These are phyloP conservation scores for Scaptomyza polygonia DNA, from an alignment of 2,888 invertebrate species.

Conservation along the genomic window DNA sequence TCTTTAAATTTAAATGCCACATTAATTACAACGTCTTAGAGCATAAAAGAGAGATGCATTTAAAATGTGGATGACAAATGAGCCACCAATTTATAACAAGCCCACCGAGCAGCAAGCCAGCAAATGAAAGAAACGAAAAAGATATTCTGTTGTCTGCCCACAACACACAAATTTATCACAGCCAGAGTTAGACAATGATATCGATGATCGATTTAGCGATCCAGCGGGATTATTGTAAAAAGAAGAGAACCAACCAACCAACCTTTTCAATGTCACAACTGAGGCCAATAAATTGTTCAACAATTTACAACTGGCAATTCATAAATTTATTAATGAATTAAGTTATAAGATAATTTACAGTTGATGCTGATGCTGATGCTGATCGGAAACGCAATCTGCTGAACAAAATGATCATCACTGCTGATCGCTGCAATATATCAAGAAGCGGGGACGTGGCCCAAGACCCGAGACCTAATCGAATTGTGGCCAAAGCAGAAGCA, in stretches of 20 bases:
- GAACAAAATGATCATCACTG: constrained; percentile 78
- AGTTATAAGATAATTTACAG: constrained; percentile 83
- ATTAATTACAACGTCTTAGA: constrained; percentile 65
- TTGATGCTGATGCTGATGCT: constrained; percentile 56
- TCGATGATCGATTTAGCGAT: constrained; percentile 5
- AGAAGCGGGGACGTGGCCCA: constrained; percentile 54
- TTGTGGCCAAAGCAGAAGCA: constrained; percentile 51
- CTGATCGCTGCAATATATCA: constrained; percentile 81
- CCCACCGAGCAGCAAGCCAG: constrained; percentile 18
- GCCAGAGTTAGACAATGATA: constrained; percentile 52
- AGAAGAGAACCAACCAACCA: constrained; percentile 24
- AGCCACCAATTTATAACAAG: constrained; percentile 46
- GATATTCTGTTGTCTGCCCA: constrained; percentile 44
- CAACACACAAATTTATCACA: constrained; percentile 54
- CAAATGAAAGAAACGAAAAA: constrained; percentile 15
- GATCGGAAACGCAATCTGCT: constrained; percentile 67
- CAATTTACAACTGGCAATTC: constrained; percentile 82
- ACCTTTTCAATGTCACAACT: constrained; percentile 58
- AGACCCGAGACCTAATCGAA: constrained; percentile 63
- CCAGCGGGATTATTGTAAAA: constrained; percentile 2
- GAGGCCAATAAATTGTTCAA: constrained; percentile 73
- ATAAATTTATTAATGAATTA: constrained; percentile 84
- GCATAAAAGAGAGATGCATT: constrained; percentile 35
- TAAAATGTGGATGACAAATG: constrained; percentile 63
- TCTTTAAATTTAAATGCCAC: constrained; percentile 63